Evolutionary conservation across 1,140 invertebrate species (phyloP).

Genomic region (Intoshia linei): DNA sequence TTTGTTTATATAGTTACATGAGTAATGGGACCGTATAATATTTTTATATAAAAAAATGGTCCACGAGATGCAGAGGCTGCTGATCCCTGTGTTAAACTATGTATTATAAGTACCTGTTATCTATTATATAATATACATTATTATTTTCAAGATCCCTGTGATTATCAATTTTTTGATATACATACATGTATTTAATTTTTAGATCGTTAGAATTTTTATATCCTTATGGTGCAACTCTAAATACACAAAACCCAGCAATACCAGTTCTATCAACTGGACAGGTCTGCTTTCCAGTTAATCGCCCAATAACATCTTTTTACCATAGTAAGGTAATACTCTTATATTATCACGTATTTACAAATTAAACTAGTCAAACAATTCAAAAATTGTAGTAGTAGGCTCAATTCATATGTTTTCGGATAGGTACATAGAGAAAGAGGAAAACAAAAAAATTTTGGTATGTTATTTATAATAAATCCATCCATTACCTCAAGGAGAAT

Average conservation of each 20-base stretch:
- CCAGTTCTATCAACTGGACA: slow-evolving; percentile 59
- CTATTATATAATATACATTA: slow-evolving; percentile 2
- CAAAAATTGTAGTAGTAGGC: slow-evolving; percentile 28
- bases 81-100: too few relatives aligned
- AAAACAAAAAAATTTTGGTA: slow-evolving; percentile 45
- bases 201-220: slow-evolving; percentile 53
- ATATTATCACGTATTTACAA: not conserved
- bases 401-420: slow-evolving; percentile 30
- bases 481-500: too few relatives aligned
- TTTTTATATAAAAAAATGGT: too few relatives aligned
- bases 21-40: too few relatives aligned
- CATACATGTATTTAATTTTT: slow-evolving; percentile 9
- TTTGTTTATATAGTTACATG: too few relatives aligned
- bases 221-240: slow-evolving; percentile 70
- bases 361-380: slow-evolving; percentile 9
- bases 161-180: too few relatives aligned
- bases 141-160: not conserved
- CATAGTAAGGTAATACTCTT: slow-evolving; percentile 9
- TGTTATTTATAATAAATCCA: slow-evolving; percentile 9
- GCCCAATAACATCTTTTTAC: slow-evolving; percentile 57
- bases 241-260: slow-evolving; percentile 52
- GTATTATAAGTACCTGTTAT: too few relatives aligned
- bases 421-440: slow-evolving; percentile 64
- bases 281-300: slow-evolving; percentile 59
- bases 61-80: too few relatives aligned